phyloP scores from a whole-genome alignment of 1,140 invertebrate genomes.

The Eciton burchellii region DNA sequence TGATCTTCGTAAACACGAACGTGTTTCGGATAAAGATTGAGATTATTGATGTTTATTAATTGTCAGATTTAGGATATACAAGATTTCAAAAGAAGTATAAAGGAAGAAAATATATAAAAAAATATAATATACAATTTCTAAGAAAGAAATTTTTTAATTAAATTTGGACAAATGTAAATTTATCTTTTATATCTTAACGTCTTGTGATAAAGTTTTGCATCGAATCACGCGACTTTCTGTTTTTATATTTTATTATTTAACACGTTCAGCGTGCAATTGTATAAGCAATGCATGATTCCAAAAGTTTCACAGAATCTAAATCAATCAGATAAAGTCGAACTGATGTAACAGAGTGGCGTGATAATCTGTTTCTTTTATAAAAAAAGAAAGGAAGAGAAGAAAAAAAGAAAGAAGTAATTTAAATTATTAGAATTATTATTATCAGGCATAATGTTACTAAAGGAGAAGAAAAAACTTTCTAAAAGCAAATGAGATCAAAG shows the following conservation, averaged over 20 bases:
- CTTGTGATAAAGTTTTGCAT: neutral
- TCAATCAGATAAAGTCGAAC: neutral
- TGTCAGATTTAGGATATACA: neutral
- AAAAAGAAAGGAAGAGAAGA: conserved; percentile 56
- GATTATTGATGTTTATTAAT: neutral
- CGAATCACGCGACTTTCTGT: no score
- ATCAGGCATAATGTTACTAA: conserved; percentile 56
- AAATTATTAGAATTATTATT: neutral
- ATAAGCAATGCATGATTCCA: neutral
- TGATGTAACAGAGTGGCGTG: no score
- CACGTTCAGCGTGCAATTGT: conserved; percentile 1
- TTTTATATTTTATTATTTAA: conserved; percentile 2
- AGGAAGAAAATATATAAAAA: no score
- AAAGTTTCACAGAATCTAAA: neutral
- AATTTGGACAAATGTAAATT: neutral
- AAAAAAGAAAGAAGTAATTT: no score
- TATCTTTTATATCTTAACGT: neutral
- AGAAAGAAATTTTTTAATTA: neutral
- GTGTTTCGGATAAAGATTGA: no score
- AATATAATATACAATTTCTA: no score
- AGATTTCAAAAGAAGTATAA: no score
- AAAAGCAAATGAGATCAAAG: conserved; percentile 54
- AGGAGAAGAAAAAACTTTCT: conserved; percentile 65
- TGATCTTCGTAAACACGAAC: neutral
- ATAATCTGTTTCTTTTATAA: conserved; percentile 21